Conservation (phyloP, 2,113 vertebrate genomes). For the Daboia siamensis region DNA sequence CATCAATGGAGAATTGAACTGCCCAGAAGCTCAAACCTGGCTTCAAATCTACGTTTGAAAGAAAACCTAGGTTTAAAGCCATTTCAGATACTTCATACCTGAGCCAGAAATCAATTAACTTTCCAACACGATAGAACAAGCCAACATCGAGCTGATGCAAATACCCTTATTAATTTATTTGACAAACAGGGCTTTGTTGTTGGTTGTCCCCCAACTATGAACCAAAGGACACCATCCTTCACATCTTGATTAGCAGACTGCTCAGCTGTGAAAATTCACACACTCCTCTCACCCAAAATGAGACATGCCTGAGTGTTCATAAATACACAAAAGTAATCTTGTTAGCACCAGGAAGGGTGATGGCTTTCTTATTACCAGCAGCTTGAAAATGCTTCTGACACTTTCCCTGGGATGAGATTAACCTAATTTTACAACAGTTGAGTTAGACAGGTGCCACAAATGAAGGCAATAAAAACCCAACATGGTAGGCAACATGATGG, state of each 20-base stretch:
- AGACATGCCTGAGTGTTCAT: slow-evolving; percentile 65
- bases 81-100: neutral
- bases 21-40: too few relatives aligned
- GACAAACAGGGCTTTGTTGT: slow-evolving; percentile 32
- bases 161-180: slow-evolving; percentile 2
- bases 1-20: neutral
- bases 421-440: slow-evolving; percentile 61
- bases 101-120: neutral
- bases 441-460: slow-evolving; percentile 55
- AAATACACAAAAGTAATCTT: slow-evolving; percentile 67
- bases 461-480: slow-evolving; percentile 69
- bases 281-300: slow-evolving; percentile 50
- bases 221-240: slow-evolving; percentile 54
- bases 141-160: neutral
- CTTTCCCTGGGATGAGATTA: slow-evolving; percentile 71
- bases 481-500: slow-evolving; percentile 38
- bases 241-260: slow-evolving; percentile 58
- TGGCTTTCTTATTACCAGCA: slow-evolving; percentile 68
- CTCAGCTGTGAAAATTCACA: slow-evolving; percentile 50
- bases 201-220: slow-evolving; percentile 17
- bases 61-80: neutral
- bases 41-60: neutral
- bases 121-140: neutral
- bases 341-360: slow-evolving; percentile 70
- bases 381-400: slow-evolving; percentile 68